phyloP scores from a whole-genome alignment of 2,113 vertebrate genomes.

The Dolichallabes microphthalmus region DNA sequence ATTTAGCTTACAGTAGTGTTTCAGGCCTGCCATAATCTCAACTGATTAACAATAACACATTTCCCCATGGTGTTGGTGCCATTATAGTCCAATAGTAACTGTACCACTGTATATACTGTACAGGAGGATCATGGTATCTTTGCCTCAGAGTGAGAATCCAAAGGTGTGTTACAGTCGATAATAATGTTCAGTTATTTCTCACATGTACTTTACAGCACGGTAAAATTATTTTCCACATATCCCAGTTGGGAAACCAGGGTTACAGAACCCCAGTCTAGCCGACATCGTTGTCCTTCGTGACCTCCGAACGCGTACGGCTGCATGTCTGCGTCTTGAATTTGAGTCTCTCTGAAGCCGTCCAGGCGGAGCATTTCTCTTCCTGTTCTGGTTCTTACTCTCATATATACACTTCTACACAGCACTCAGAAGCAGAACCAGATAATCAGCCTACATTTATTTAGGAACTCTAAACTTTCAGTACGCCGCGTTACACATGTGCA shows the following conservation, averaged over 20 bases:
- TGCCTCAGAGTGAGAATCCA: no score
- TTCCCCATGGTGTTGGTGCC: no score
- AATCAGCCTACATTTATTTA: slow-evolving; percentile 12
- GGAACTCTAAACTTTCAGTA: background rate
- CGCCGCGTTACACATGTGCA: background rate
- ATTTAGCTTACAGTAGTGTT: background rate
- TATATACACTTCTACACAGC: slow-evolving; percentile 36
- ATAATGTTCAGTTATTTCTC: no score
- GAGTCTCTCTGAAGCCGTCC: background rate
- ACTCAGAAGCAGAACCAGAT: background rate
- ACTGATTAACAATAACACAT: background rate
- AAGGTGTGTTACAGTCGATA: no score
- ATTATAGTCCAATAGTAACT: no score
- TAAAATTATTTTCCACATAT: no score
- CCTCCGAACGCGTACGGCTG: background rate
- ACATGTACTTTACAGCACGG: no score
- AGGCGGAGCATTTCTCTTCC: background rate
- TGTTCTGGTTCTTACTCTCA: slow-evolving; percentile 18
- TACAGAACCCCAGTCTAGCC: background rate
- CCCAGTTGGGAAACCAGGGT: no score
- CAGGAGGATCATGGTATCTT: no score
- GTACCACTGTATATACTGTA: no score
- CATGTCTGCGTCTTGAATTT: background rate
- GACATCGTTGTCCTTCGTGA: background rate
- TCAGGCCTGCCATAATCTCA: background rate